Conservation (phyloP, 2,113 vertebrate genomes). For the Psilopsiagon aymara region DNA sequence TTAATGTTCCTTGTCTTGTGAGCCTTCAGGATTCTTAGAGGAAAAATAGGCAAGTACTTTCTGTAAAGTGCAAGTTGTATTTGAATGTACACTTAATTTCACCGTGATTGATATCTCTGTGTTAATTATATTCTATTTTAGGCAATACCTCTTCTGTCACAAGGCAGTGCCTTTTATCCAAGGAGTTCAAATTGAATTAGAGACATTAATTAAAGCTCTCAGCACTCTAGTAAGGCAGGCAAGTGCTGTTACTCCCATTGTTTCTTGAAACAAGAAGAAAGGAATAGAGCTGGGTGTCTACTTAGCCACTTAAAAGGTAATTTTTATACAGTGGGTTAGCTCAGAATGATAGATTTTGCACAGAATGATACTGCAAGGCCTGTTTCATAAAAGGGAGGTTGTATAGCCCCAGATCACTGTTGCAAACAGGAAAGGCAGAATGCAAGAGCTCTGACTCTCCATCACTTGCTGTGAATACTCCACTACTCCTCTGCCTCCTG, state of each 20-base stretch:
- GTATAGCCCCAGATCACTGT: background rate
- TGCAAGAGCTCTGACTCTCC: background rate
- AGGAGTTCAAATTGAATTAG: constrained; percentile 71
- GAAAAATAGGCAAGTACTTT: constrained; percentile 51
- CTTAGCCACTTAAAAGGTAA: constrained; percentile 59
- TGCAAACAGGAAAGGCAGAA: background rate
- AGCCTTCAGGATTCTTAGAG: constrained; percentile 24
- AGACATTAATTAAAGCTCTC: constrained; percentile 70
- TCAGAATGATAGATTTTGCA: constrained; percentile 29
- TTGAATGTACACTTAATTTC: constrained; percentile 69
- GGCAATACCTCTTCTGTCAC: constrained; percentile 65
- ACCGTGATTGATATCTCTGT: constrained; percentile 64
- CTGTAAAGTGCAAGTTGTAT: constrained; percentile 59
- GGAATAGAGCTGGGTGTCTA: constrained; percentile 54
- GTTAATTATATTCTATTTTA: constrained; percentile 72
- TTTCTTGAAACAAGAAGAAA: constrained; percentile 67
- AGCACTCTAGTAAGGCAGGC: constrained; percentile 60
- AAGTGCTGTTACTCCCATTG: constrained; percentile 58
- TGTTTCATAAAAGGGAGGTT: background rate
- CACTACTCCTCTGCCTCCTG: background rate
- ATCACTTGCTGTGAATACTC: background rate
- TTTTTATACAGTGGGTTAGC: constrained; percentile 47
- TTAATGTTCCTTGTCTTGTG: constrained; percentile 3
- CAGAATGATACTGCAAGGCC: background rate
- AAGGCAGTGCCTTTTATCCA: constrained; percentile 63